Evolutionary conservation across 2,888 invertebrate genomes (phyloP).

Genomic region (Ornithoptera priamus): DNA sequence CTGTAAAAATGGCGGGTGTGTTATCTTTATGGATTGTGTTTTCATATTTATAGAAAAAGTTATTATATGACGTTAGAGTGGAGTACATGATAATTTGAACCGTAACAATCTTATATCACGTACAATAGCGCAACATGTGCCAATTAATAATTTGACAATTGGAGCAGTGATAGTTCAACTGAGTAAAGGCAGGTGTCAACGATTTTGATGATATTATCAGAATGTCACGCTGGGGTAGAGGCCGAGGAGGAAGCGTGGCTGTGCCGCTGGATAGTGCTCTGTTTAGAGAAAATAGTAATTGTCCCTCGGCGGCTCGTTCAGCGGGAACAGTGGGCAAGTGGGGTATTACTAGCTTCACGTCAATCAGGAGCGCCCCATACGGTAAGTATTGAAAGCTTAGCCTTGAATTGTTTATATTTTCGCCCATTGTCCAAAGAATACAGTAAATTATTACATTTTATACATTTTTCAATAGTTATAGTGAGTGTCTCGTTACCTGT

Average conservation of each 20-base stretch:
- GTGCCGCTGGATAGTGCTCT: conserved; percentile 83
- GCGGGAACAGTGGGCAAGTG: conserved; percentile 96
- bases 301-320: conserved; percentile 92
- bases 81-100: conserved; percentile 39
- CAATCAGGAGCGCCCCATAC: conserved; percentile 89
- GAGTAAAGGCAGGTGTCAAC: conserved; percentile 65
- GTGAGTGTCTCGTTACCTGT: too few species aligned
- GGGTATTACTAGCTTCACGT: conserved; percentile 96
- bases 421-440: conserved; percentile 9
- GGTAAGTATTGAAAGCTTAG: conserved; percentile 69
- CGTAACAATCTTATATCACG: conserved; percentile 39
- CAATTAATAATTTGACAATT: conserved; percentile 60
- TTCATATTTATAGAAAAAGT: conserved; percentile 67
- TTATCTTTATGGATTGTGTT: conserved; percentile 77
- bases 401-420: conserved; percentile 32
- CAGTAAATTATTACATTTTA: too few species aligned
- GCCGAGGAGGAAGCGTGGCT: conserved; percentile 80
- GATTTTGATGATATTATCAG: conserved; percentile 77
- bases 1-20: conserved; percentile 80
- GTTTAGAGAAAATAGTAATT: conserved; percentile 88
- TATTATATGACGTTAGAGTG: conserved; percentile 50
- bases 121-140: conserved; percentile 54
- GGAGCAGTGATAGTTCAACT: conserved; percentile 54
- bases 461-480: too few species aligned
- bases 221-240: conserved; percentile 84